phyloP scores from a whole-genome alignment of 2,113 vertebrate genomes.

The Otocyon megalotis region DNA sequence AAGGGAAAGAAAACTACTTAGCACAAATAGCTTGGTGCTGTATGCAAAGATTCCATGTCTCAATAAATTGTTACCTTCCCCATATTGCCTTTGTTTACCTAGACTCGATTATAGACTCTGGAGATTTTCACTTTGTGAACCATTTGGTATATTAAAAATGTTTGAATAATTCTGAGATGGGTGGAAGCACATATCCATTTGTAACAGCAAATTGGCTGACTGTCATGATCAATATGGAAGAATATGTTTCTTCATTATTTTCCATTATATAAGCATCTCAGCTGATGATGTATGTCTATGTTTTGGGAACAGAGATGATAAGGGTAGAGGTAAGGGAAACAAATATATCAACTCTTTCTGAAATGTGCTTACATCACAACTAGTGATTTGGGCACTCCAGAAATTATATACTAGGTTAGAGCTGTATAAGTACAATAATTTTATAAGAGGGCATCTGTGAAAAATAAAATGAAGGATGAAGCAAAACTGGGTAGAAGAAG shows the following conservation, averaged over 20 bases:
- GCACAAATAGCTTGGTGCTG: not conserved
- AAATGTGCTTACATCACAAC: not conserved
- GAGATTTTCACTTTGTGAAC: constrained; percentile 42
- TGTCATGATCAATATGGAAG: not conserved
- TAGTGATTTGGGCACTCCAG: not conserved
- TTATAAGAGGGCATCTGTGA: not conserved
- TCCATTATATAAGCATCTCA: not conserved
- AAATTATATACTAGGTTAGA: not conserved
- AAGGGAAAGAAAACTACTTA: not conserved
- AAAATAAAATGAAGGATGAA: constrained; percentile 13
- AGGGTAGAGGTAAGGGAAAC: not conserved
- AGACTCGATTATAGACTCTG: constrained; percentile 31
- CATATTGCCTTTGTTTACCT: not conserved
- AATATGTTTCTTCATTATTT: not conserved
- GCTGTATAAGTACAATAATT: not conserved
- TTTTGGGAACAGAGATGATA: not conserved
- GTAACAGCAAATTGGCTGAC: not conserved
- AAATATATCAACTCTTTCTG: not conserved
- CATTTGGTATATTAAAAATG: constrained; percentile 37
- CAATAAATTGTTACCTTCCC: not conserved
- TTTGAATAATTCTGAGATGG: not conserved
- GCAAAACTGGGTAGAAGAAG: not conserved
- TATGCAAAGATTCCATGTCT: not conserved
- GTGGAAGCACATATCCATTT: not conserved
- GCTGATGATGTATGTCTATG: not conserved